A percentile compares a stretch with the other conserved stretches of the same genome.
These are phyloP conservation scores for Caenorhabditis sp. DNA, from an alignment of 2,888 invertebrate species.

Conservation along the genomic window DNA sequence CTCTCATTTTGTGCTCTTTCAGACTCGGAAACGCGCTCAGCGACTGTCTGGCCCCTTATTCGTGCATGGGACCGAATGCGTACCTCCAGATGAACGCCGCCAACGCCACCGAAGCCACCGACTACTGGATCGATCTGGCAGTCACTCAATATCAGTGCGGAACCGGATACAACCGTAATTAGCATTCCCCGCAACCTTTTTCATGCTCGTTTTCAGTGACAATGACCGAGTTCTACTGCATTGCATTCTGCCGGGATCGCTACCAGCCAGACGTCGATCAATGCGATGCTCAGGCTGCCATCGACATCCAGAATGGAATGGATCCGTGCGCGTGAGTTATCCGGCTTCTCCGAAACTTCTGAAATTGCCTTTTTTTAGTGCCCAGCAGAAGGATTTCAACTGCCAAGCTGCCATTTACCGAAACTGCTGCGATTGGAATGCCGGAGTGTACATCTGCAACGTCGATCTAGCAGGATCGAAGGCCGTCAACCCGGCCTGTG, in stretches of 20 bases:
- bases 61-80: conserved; percentile 56
- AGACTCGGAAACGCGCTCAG: conserved; percentile 56
- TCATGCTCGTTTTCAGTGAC: conserved; percentile 44
- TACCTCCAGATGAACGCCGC: conserved; percentile 55
- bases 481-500: conserved; percentile 48
- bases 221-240: conserved; percentile 65
- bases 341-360: neutral
- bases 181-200: neutral
- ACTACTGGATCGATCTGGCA: conserved; percentile 65
- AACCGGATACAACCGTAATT: conserved; percentile 61
- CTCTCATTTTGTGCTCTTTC: conserved; percentile 5
- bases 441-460: conserved; percentile 63
- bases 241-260: conserved; percentile 56
- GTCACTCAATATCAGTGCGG: conserved; percentile 62
- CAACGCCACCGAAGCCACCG: conserved; percentile 59
- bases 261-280: conserved; percentile 56
- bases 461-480: conserved; percentile 46
- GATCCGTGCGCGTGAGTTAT: conserved; percentile 49
- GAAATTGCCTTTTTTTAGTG: conserved; percentile 37
- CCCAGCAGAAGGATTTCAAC: conserved; percentile 54
- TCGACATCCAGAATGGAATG: conserved; percentile 47
- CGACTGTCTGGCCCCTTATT: conserved; percentile 49
- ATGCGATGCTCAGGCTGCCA: conserved; percentile 43
- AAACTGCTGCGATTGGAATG: conserved; percentile 59
- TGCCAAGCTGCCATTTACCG: conserved; percentile 56